phyloP scores from a whole-genome alignment of 2,113 vertebrate species.

The Megaceryle maxima region DNA sequence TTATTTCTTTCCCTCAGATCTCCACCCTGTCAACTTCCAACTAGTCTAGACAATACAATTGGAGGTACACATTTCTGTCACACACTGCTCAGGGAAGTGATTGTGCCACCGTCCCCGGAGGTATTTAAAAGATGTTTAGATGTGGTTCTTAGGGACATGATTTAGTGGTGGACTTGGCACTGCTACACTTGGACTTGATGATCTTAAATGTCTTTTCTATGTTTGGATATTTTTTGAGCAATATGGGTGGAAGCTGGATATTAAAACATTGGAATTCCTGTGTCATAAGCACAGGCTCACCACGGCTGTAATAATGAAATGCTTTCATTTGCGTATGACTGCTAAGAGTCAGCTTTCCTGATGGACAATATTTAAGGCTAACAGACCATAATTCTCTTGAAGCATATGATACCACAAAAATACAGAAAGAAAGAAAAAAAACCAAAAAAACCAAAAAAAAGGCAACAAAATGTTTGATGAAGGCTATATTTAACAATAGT shows the following conservation, averaged over 20 bases:
- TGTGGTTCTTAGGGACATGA: not conserved
- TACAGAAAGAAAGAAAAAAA: not conserved
- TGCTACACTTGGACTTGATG: not conserved
- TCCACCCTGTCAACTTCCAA: accelerated
- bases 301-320: not conserved
- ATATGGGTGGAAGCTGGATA: not conserved
- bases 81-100: not conserved
- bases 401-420: not conserved
- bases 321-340: not conserved
- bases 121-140: not conserved
- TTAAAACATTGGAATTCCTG: not conserved
- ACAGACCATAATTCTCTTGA: not conserved
- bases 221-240: not conserved
- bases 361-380: not conserved
- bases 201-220: not conserved
- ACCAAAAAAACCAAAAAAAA: not conserved
- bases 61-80: not conserved
- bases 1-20: not conserved
- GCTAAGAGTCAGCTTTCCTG: not conserved
- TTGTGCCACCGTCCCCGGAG: not conserved
- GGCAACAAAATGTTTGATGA: not conserved
- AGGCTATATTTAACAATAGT: not conserved
- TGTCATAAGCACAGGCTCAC: not conserved
- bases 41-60: not conserved
- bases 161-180: not conserved